Conservation (phyloP, 2,797 vertebrate genomes). For the Hippoglossus hippoglossus region DNA sequence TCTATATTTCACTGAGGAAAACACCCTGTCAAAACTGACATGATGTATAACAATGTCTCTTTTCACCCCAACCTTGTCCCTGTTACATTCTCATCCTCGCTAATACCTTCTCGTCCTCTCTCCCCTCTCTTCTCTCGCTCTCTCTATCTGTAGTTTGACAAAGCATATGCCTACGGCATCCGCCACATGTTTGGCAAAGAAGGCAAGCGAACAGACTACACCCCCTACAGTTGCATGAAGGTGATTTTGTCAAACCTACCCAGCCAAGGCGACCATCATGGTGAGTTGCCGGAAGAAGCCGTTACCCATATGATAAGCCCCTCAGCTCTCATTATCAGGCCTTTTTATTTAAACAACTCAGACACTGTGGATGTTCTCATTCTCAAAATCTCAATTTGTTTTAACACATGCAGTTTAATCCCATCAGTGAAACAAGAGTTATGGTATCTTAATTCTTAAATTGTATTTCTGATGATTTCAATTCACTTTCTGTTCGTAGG, state of each 20-base stretch:
- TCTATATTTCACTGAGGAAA: conserved; percentile 79
- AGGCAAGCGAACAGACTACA: conserved; percentile 97
- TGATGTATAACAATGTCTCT: conserved; percentile 76
- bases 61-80: conserved; percentile 77
- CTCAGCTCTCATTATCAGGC: conserved; percentile 9
- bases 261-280: conserved; percentile 96
- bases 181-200: conserved; percentile 98
- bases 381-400: not conserved
- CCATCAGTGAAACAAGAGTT: not conserved
- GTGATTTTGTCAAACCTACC: conserved; percentile 97
- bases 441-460: not conserved
- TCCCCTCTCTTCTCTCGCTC: conserved; percentile 30
- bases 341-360: not conserved
- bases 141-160: conserved; percentile 91
- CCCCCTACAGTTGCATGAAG: conserved; percentile 99
- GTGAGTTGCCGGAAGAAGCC: conserved; percentile 83
- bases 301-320: conserved; percentile 41
- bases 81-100: conserved; percentile 60
- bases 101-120: conserved; percentile 65
- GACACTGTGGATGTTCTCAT: no score
- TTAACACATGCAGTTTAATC: conserved; percentile 20
- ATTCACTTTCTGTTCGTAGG: conserved; percentile 79
- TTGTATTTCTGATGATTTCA: not conserved
- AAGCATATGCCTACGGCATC: conserved; percentile 95
- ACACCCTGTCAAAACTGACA: conserved; percentile 74